A percentile compares a stretch with the other conserved stretches of the same genome.
Conservation (phyloP, 2,797 vertebrate genomes). For the Steatocranus sp. region DNA sequence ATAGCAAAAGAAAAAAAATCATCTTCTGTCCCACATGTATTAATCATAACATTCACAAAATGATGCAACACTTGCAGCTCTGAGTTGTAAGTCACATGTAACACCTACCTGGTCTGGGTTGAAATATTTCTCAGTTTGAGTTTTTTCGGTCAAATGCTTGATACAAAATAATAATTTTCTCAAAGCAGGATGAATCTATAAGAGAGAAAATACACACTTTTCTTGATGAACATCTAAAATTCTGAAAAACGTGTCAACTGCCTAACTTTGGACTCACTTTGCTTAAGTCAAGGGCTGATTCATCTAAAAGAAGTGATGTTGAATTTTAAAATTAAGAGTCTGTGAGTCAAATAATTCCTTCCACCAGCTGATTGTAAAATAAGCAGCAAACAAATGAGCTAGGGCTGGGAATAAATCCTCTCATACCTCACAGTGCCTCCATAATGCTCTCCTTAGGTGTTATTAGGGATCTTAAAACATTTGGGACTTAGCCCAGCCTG, state of each 20-base stretch:
- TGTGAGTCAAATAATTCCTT: neutral
- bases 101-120: neutral
- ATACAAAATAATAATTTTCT: neutral
- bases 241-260: fast-evolving
- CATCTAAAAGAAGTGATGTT: neutral
- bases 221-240: neutral
- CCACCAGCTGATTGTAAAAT: slow-evolving; percentile 18
- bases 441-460: neutral
- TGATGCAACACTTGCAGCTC: neutral
- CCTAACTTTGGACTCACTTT: neutral
- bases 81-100: neutral
- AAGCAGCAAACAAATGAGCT: slow-evolving; percentile 20
- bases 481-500: neutral
- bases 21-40: neutral
- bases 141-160: neutral
- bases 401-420: neutral
- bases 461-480: neutral
- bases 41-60: neutral
- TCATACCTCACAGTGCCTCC: neutral
- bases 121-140: neutral
- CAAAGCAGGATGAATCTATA: neutral
- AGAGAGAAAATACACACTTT: neutral
- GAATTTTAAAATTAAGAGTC: neutral
- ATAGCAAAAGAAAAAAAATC: neutral
- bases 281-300: neutral